phyloP scores from a whole-genome alignment of 2,113 vertebrate genomes.

The Phoenicopterus ruber region DNA sequence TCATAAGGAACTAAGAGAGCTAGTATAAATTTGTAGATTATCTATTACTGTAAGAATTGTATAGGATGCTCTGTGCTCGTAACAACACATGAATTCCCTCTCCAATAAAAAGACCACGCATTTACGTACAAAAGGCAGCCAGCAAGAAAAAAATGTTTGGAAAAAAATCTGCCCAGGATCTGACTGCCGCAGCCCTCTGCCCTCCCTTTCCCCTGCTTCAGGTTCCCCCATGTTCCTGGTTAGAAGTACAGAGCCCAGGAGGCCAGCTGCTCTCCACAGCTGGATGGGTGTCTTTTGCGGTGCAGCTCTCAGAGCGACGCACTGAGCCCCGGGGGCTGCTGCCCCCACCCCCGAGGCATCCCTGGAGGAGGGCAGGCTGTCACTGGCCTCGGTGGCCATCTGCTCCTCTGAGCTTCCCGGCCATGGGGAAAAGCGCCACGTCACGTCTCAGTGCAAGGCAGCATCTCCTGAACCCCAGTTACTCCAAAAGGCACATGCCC shows the following conservation, averaged over 20 bases:
- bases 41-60: not conserved
- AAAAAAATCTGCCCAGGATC: not conserved
- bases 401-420: not conserved
- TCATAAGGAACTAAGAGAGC: not conserved
- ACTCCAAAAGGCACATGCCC: not conserved
- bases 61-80: not conserved
- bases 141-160: not conserved
- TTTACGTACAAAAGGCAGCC: not conserved
- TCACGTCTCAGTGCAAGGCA: not conserved
- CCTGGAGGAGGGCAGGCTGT: not conserved
- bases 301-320: not conserved
- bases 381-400: not conserved
- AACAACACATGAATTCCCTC: not conserved
- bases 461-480: not conserved
- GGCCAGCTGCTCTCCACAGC: fast-evolving
- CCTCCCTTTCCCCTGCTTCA: not conserved
- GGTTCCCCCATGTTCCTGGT: not conserved
- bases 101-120: not conserved
- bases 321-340: not conserved
- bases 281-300: not conserved
- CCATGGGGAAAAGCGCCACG: not conserved
- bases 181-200: not conserved
- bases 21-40: not conserved
- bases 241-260: not conserved
- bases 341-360: too few species aligned